Percentiles rank a stretch among this genome's conserved stretches.
Conservation (phyloP, 2,113 vertebrate genomes). For the Zeus faber region DNA sequence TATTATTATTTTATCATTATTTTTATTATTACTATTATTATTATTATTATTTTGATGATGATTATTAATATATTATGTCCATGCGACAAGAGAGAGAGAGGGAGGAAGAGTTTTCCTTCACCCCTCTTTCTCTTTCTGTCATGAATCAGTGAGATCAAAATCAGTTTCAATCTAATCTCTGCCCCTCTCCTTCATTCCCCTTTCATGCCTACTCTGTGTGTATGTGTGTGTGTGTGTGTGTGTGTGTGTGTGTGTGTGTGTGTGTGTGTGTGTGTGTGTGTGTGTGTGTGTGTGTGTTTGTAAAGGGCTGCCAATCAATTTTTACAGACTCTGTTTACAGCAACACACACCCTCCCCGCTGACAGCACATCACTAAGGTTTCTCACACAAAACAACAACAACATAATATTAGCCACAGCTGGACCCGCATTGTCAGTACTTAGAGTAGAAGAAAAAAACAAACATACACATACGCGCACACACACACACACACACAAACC, state of each 20-base stretch:
- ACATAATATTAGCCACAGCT: background rate
- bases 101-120: no score
- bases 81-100: no score
- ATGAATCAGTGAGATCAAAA: no score
- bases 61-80: no score
- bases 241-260: background rate
- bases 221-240: background rate
- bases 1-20: no score
- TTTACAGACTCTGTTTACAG: conserved; percentile 48
- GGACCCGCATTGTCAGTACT: conserved; percentile 16
- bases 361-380: conserved; percentile 22
- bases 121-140: no score
- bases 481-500: background rate
- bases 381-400: no score
- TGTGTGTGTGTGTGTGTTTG: conserved; percentile 1
- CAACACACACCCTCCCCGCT: conserved; percentile 38
- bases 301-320: conserved; percentile 55
- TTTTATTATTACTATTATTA: no score
- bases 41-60: no score
- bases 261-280: conserved; percentile 1
- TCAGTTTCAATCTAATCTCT: no score
- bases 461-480: conserved; percentile 13
- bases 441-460: conserved; percentile 39
- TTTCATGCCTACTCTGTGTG: no score
- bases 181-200: no score